Evolutionary conservation across 2,888 invertebrate genomes (phyloP), one percentile per base, ranked within the genome.

Genomic region (Sisyra nigra): DNA sequence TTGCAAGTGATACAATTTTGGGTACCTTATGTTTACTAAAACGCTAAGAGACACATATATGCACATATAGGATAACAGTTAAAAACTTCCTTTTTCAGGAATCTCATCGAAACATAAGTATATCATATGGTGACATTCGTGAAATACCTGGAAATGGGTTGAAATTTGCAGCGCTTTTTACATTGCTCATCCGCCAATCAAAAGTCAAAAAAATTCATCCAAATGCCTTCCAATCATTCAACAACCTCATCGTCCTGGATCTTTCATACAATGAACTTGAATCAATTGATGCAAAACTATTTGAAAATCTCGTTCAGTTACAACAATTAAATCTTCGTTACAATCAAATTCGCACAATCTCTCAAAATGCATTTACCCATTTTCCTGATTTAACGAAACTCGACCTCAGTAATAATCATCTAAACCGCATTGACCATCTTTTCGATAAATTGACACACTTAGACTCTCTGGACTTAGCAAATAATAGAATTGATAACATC

Each of bases 281-380:
- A 10, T 14, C 15, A 10, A 37, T 54, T 7, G 29, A 44, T 36
- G 24, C 49, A 7, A 52, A 52, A 9, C 33, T 49, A 18, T 51
- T 54, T 19, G 54, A 54, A 46, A 41, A 47, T 34, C 43, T 48
- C 30, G 35, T 39, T 2, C 44, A 48, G 15, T 44, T 54, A 24
- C 31, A 40, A 34, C 24, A 35, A 19, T 30, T 54, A 33, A 48
- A 52, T 43, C 37, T 53, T 15, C 48, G 48, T 3, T 44, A 48
- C 32, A 53, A 53, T 40, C 9, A 44, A 31, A 36, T 44, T 13
- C 15, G 1, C 18, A 15, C 10, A 11, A 30, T 37, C 8, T 38
- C 37, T 8, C 18, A 31, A 10, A 38, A 38, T 15, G 13, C 40
- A 35, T 44, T 44, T 38, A 41, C 31, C 6, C 43, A 37, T 29